Conservation (phyloP, 2,888 invertebrate genomes). For the Apoderus coryli region DNA sequence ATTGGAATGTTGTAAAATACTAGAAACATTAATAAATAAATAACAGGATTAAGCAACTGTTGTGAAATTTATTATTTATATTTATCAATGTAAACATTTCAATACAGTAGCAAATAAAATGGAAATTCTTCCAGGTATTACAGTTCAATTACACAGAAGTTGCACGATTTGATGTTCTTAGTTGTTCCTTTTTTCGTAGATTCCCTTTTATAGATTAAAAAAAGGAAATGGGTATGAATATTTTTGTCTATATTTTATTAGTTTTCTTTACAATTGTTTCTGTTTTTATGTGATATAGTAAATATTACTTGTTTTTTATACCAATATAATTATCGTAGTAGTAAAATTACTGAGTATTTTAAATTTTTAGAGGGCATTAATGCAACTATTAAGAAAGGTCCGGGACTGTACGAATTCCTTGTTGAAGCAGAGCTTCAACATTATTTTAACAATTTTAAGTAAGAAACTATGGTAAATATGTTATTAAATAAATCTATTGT, state of each 20-base stretch:
- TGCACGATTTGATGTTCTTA: conserved; percentile 20
- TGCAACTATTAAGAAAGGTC: conserved; percentile 36
- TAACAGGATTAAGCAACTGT: no score
- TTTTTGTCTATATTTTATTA: conserved; percentile 17
- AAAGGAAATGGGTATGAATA: conserved; percentile 26
- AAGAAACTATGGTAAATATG: conserved; percentile 25
- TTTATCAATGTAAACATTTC: no score
- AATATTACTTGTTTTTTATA: conserved; percentile 2
- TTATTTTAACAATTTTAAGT: conserved; percentile 70
- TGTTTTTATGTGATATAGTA: conserved; percentile 1
- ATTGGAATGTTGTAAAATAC: no score
- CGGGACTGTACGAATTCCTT: conserved; percentile 76
- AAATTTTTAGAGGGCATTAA: conserved; percentile 25
- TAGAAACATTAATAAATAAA: no score
- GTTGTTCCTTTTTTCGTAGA: no score
- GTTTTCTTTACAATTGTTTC: conserved; percentile 6
- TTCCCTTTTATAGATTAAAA: no score
- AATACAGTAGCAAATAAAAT: no score
- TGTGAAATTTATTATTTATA: no score
- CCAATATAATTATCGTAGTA: no score
- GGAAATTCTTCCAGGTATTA: conserved; percentile 29
- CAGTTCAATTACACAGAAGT: no score
- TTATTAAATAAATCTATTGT: neutral
- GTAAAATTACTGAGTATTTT: no score
- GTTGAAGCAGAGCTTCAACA: conserved; percentile 89